Evolutionary conservation across 1,140 invertebrate species (phyloP).

Genomic region (Ooceraea biroi): DNA sequence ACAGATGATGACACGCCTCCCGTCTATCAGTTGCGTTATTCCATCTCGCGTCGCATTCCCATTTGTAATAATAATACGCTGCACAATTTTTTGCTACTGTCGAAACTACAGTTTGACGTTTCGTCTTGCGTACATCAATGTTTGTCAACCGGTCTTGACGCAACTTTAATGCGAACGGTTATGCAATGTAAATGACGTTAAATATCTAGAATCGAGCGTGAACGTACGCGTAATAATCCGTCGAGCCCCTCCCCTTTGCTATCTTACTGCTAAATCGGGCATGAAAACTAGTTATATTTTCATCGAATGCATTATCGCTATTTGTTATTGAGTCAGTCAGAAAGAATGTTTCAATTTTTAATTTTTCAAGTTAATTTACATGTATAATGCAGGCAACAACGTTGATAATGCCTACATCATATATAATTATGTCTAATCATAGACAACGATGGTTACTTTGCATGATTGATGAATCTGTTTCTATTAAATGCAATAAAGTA

Average conservation of each 20-base stretch:
- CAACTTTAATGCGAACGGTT: constrained; percentile 36
- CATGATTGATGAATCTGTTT: too few relatives aligned
- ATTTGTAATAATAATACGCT: constrained; percentile 28
- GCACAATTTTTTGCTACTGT: background rate
- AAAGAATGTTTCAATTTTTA: too few relatives aligned
- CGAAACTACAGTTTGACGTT: background rate
- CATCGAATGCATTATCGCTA: background rate
- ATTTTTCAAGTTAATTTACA: too few relatives aligned
- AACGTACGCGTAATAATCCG: background rate
- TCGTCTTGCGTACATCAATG: constrained; percentile 18
- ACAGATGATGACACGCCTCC: background rate
- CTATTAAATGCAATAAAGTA: too few relatives aligned
- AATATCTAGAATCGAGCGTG: constrained; percentile 18
- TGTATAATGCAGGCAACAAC: too few relatives aligned
- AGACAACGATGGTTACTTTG: too few relatives aligned
- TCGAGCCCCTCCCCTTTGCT: too few relatives aligned
- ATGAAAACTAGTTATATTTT: too few relatives aligned
- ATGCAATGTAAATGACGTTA: constrained; percentile 38
- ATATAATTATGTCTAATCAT: too few relatives aligned
- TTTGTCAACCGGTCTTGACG: background rate
- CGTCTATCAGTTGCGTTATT: constrained; percentile 22
- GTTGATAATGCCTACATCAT: too few relatives aligned
- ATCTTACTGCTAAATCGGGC: background rate
- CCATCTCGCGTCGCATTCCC: background rate
- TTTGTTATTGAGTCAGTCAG: background rate